These are phyloP conservation scores for Odocoileus hemionus DNA, from an alignment of 2,113 vertebrate species.

Conservation along the genomic window DNA sequence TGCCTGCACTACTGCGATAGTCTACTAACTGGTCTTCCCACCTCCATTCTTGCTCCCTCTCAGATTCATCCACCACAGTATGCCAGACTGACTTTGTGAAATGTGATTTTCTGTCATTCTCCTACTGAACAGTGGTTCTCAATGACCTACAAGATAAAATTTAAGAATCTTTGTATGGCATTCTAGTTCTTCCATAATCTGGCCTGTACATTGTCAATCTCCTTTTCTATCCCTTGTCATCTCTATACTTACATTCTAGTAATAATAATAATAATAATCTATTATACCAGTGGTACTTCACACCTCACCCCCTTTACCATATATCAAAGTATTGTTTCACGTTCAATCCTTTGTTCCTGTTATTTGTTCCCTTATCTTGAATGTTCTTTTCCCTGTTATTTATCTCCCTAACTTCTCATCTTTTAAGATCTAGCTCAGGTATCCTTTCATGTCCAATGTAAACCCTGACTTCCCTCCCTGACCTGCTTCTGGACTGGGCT, in stretches of 20 bases:
- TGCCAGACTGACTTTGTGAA: background rate
- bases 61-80: background rate
- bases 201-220: background rate
- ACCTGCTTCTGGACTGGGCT: background rate
- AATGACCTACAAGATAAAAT: background rate
- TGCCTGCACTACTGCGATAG: constrained; percentile 37
- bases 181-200: background rate
- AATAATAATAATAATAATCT: background rate
- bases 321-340: background rate
- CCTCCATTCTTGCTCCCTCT: background rate
- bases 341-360: background rate
- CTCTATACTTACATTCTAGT: background rate
- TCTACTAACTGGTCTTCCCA: constrained; percentile 43
- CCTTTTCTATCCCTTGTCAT: background rate
- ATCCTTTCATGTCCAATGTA: background rate
- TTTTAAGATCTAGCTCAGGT: background rate
- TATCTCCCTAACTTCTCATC: background rate
- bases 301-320: background rate
- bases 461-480: background rate
- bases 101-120: background rate
- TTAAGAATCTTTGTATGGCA: constrained; percentile 6
- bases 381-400: background rate
- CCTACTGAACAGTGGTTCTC: background rate
- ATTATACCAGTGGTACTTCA: background rate
- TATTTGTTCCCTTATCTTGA: background rate